Base-by-base conservation (phyloP, 2,888 invertebrate species). In the Amphimallon solstitiale region DNA sequence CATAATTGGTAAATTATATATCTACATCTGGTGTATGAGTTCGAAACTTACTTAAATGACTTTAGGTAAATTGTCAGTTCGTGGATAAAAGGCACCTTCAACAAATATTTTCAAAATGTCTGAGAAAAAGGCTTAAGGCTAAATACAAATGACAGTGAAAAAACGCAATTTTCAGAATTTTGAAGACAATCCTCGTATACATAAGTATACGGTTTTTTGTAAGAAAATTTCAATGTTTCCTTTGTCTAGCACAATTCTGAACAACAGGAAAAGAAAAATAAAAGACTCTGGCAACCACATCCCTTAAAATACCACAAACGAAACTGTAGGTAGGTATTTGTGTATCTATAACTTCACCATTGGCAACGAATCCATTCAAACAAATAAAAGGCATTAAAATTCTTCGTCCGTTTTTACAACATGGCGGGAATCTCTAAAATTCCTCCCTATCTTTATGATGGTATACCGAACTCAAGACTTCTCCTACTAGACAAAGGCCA, bases 401-500 rank as follows among this genome's bases (percentile, higher is more conserved):
- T 54, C 54, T 21, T 54, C 19, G 21, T 21, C 12, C 38, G 54
- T 54, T 54, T 54, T 54, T 54, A 52, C 51, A 54, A 54, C 54
- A 21, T 40, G 54, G 54, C 54, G 21, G 38, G 52, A 52, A 63
- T 63, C 63, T 63, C 52, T 40, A 23, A 63, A 63, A 63, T 63
- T 63, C 63, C 63, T 15, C 34, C 52, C 63, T 63, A 54, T 52
- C 63, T 52, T 52, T 63, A 63, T 15, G 51, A 63, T 15, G 63
- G 54, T 63, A 29, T 29, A 40, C 54, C 54, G 54, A 54, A 54
- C 54, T 52, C 51, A 29, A n/a, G 45, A 63, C 38, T 52, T 63
- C 23, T 56, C 56, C 63, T 67, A 68, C 68, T 71, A 71, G 68
- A 71, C 69, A 71, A 69, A 68, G 69, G 52, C 69, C 66, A 71